Base-by-base conservation (phyloP, 2,797 vertebrate species). In the Pangasius larnaudii region DNA sequence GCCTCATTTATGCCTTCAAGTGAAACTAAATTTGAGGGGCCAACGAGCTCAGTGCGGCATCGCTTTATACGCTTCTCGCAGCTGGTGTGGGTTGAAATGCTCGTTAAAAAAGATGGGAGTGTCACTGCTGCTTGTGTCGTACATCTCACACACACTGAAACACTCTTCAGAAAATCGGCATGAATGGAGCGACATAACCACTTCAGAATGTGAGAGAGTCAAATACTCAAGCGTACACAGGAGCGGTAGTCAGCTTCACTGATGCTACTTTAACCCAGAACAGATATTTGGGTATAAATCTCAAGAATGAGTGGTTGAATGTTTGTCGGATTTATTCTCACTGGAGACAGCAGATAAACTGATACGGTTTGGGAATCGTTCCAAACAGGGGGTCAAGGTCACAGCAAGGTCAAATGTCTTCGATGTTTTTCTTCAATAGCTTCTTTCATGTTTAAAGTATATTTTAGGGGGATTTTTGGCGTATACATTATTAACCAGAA, bases 21-120 rank as follows among this genome's bases (percentile, higher is more conserved):
- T 14, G 63, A 67, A 30, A 67, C 11, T 5, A 27, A 63, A 63
- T 63, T n/a, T 39, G 19, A 22, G 33, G 39, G 69, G 36, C 69
- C 33, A 39, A 39, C 5, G 8, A 39, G 33, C 69, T 22, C 18
- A 19, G 33, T 3, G 33, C 14, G 19, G 8, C 6, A 1, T 39
- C 18, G 18, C 33, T 19, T 39, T 39, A 8, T 36, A 39, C 18
- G 33, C 33, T 71, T 39, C 33, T 39, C 33, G 6, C 69, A 69
- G 67, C 67, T 69, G 67, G 67, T 69, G 67, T 36, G 67, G 67
- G 67, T 36, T 69, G 65, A 16, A 67, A 67, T 67, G 65, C 65
- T 67, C 65, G 14, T 69, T 69, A 46, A 46, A 46, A 46, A 36
- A 18, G 65, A 33, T 18, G 33, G 69, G 67, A 39, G 67, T 2